Conservation (phyloP, 2,797 vertebrate genomes). For the Enteromius viviparus region DNA sequence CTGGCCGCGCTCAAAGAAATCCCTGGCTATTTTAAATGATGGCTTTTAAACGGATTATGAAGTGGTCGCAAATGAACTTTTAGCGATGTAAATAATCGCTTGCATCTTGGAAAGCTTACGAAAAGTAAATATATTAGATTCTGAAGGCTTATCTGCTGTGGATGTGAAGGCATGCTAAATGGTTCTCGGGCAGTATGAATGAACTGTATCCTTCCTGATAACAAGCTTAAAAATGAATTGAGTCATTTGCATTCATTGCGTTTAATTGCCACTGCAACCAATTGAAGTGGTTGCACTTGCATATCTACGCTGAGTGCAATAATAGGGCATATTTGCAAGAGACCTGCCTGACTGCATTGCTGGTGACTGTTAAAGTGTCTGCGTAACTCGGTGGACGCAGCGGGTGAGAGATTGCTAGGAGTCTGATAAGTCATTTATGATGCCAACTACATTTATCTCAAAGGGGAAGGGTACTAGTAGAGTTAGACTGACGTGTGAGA, state of each 20-base stretch:
- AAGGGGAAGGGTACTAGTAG: constrained; percentile 1
- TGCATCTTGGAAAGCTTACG: constrained; percentile 28
- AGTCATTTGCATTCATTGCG: constrained; percentile 21
- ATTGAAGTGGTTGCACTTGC: neutral
- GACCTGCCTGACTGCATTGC: constrained; percentile 4
- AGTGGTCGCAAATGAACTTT: constrained; percentile 75
- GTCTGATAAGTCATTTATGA: constrained; percentile 51
- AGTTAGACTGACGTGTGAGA: constrained; percentile 59
- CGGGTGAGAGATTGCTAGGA: constrained; percentile 13
- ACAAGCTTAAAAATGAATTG: constrained; percentile 6
- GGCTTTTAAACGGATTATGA: constrained; percentile 76
- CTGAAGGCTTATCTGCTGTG: constrained; percentile 10
- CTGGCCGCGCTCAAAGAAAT: constrained; percentile 57
- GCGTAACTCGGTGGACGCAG: constrained; percentile 21
- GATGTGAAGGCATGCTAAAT: neutral
- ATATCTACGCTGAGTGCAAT: neutral
- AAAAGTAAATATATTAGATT: constrained; percentile 10
- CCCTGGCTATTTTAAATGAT: constrained; percentile 74
- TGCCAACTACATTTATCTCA: constrained; percentile 25
- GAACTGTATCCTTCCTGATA: constrained; percentile 13
- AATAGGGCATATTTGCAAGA: neutral
- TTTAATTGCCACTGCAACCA: neutral
- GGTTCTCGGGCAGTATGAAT: constrained; percentile 8
- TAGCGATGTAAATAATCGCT: constrained; percentile 74
- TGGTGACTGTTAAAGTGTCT: constrained; percentile 26